Evolutionary conservation across 2,113 vertebrate species (phyloP), one percentile per base, ranked within the genome.

Genomic region (Lagopus leucura): DNA sequence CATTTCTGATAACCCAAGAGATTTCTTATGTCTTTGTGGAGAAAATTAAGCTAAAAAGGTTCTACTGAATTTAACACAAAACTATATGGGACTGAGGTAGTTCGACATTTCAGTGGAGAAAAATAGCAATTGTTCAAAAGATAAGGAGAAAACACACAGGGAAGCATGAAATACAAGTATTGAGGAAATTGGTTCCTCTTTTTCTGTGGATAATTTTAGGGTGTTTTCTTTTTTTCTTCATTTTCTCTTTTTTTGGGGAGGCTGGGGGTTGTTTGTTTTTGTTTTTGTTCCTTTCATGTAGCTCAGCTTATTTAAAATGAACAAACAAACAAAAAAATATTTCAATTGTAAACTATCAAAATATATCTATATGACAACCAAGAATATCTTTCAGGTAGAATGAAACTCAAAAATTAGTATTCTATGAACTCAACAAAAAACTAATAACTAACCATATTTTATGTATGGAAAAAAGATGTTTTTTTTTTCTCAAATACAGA

Each of bases 1-100:
- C 67, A 78, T 90, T 92, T 88, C 73, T 78, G 38, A 86, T 78
- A 90, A 88, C 65, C 19, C 76, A 81, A 24, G 70, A 94, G 19
- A 30, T 65, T 72, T 81, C 22, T 22, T 60, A 18, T 40, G 32
- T 55, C 55, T 90, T 83, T 77, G 28, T 24, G 79, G 60, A 90
- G 47, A 28, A 81, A 90, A 86, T 7, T 21, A 52, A 90, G 42
- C 83, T 86, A 71, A 75, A 86, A n/a, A 94, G 36, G 13, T 88
- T 45, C 27, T 80, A 55, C 16, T 58, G 85, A 94, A 95, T 88
- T 80, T 52, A 80, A 70, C 38, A 60, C 47, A 11, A 80, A 83
- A 77, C 43, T 50, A 38, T 52, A 55, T 14, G 10, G 32, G 64
- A 83, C 38, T 52, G 65, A 10, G 13, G 8, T 17, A 86, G 11